These are phyloP conservation scores for Doryteuthis pealeii DNA, from an alignment of 1,140 invertebrate species.

Conservation along the genomic window DNA sequence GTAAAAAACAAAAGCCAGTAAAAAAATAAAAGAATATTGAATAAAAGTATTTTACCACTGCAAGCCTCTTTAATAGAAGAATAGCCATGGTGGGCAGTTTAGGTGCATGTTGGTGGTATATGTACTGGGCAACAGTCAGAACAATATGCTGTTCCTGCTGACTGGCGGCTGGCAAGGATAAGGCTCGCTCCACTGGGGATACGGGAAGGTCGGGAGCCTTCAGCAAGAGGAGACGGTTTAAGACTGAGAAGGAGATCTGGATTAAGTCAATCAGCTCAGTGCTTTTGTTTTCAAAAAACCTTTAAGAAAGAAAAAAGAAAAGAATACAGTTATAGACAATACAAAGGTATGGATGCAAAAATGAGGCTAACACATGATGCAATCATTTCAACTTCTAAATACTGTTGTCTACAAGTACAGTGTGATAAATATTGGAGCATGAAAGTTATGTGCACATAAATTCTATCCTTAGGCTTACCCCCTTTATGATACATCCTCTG, in stretches of 20 bases:
- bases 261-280: conserved; percentile 57
- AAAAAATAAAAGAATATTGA: too few species aligned
- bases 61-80: conserved; percentile 74
- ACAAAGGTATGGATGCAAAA: too few species aligned
- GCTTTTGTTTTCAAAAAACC: conserved; percentile 46
- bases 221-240: conserved; percentile 58
- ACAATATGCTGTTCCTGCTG: conserved; percentile 62
- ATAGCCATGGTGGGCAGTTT: conserved; percentile 76
- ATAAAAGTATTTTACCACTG: too few species aligned
- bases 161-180: conserved; percentile 57
- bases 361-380: too few species aligned
- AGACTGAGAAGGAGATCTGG: conserved; percentile 57
- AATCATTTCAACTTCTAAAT: too few species aligned
- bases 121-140: conserved; percentile 77
- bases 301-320: conserved; percentile 28
- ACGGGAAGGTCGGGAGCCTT: conserved; percentile 40
- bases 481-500: too few species aligned
- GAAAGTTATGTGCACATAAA: too few species aligned
- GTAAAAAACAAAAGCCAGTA: too few species aligned
- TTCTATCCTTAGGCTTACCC: too few species aligned
- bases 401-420: too few species aligned
- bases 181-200: conserved; percentile 55
- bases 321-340: too few species aligned
- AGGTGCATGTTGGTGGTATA: conserved; percentile 79
- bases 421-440: too few species aligned